phyloP scores from a whole-genome alignment of 2,797 vertebrate genomes.

The Rhyacichthys aspro region DNA sequence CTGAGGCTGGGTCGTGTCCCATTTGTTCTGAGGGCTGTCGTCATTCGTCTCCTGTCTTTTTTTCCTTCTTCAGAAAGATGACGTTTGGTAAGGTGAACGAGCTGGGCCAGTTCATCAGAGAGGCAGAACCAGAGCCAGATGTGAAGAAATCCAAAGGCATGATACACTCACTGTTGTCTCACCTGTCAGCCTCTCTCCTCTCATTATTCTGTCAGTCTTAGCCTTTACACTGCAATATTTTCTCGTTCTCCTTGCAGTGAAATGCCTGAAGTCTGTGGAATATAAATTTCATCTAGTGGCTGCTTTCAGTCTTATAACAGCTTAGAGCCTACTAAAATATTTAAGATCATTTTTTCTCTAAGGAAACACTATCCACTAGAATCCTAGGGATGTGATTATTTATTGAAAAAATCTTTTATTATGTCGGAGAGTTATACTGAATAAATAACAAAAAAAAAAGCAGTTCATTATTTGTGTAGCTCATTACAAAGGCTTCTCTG shows the following conservation, averaged over 20 bases:
- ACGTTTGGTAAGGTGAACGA: slow-evolving; percentile 98
- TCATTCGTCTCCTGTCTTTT: slow-evolving; percentile 24
- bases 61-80: slow-evolving; percentile 87
- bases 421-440: neutral
- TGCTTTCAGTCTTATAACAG: slow-evolving; percentile 27
- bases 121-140: slow-evolving; percentile 97
- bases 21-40: slow-evolving; percentile 13
- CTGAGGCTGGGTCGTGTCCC: slow-evolving; percentile 21
- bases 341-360: slow-evolving; percentile 14
- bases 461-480: neutral
- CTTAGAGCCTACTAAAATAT: slow-evolving; percentile 45
- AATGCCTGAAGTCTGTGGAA: slow-evolving; percentile 23
- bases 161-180: slow-evolving; percentile 9
- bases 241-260: slow-evolving; percentile 19
- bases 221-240: slow-evolving; percentile 30
- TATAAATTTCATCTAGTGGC: slow-evolving; percentile 31
- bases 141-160: slow-evolving; percentile 98
- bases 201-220: slow-evolving; percentile 16
- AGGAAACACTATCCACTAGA: slow-evolving; percentile 9
- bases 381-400: slow-evolving; percentile 4
- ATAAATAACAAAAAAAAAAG: no score
- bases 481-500: no score
- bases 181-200: slow-evolving; percentile 9
- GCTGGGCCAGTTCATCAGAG: slow-evolving; percentile 96
- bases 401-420: neutral